A percentile compares a stretch with the other conserved stretches of the same genome.
Evolutionary conservation across 1,140 invertebrate species (phyloP).

Genomic region (Pseudomyrmex gracilis): DNA sequence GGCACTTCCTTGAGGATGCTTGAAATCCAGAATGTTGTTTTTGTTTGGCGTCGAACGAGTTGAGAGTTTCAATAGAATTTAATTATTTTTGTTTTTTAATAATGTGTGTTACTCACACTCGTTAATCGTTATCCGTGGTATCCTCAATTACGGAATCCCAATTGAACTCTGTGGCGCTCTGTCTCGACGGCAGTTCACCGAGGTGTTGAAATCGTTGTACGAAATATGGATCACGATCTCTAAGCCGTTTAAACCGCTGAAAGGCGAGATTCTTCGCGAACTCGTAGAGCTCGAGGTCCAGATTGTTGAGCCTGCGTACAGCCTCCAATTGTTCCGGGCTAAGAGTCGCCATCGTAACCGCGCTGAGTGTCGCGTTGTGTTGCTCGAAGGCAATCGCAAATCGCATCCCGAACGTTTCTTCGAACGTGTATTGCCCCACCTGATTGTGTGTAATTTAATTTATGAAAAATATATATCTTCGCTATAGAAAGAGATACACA

Average conservation of each 20-base stretch:
- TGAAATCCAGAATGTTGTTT: constrained; percentile 53
- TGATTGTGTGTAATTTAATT: constrained; percentile 73
- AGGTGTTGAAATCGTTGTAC: constrained; percentile 92
- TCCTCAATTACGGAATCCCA: constrained; percentile 94
- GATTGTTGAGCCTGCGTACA: constrained; percentile 93
- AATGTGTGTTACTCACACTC: constrained; percentile 63
- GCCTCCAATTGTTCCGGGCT: constrained; percentile 90
- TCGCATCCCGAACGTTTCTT: constrained; percentile 97
- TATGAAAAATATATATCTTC: too few species aligned
- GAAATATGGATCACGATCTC: constrained; percentile 92
- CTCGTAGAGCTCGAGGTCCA: constrained; percentile 97
- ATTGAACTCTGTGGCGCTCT: constrained; percentile 92
- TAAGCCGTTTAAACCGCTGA: constrained; percentile 91
- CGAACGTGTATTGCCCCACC: constrained; percentile 98
- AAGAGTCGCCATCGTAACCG: constrained; percentile 90
- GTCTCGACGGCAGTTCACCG: constrained; percentile 90
- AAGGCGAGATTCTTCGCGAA: constrained; percentile 96
- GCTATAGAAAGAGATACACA: too few species aligned
- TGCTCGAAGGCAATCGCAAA: constrained; percentile 96
- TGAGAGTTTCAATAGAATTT: constrained; percentile 49
- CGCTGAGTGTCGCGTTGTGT: constrained; percentile 95
- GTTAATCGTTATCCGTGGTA: constrained; percentile 86
- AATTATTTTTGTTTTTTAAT: background rate
- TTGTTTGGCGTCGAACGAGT: constrained; percentile 44
- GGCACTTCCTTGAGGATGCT: constrained; percentile 67